Conservation (phyloP, 2,113 vertebrate genomes). For the Notothenia rossii region DNA sequence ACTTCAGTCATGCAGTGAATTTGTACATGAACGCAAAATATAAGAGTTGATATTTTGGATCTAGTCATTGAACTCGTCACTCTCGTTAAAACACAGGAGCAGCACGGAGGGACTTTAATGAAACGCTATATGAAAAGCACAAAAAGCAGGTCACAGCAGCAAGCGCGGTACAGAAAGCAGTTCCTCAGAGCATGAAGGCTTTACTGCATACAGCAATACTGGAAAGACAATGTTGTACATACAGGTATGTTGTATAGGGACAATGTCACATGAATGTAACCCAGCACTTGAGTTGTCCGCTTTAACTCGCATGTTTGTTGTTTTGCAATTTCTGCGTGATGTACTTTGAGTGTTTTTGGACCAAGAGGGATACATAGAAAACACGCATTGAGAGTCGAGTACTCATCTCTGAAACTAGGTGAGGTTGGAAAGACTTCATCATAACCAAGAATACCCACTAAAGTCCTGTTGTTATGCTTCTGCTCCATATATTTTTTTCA, state of each 20-base stretch:
- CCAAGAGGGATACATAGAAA: not conserved
- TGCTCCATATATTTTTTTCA: too few relatives aligned
- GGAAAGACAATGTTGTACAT: not conserved
- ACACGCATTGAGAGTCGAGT: too few relatives aligned
- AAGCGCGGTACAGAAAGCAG: slow-evolving; percentile 21
- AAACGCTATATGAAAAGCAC: slow-evolving; percentile 16
- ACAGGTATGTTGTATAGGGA: not conserved
- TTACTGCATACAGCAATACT: not conserved
- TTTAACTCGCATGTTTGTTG: not conserved
- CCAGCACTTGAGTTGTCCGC: not conserved
- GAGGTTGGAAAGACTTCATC: too few relatives aligned
- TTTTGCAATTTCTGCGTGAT: not conserved
- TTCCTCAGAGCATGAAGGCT: slow-evolving; percentile 29
- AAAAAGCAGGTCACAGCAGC: not conserved
- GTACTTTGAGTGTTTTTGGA: not conserved
- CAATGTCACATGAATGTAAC: not conserved
- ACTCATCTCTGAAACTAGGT: too few relatives aligned
- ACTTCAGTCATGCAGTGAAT: not conserved
- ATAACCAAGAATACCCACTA: too few relatives aligned
- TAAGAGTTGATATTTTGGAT: not conserved
- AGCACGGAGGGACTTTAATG: not conserved
- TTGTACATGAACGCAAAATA: slow-evolving; percentile 6
- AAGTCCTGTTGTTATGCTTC: too few relatives aligned
- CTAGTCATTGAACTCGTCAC: not conserved
- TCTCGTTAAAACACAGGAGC: not conserved